These are phyloP conservation scores for Epinotia nisella DNA, from an alignment of 2,888 invertebrate genomes.

Conservation along the genomic window DNA sequence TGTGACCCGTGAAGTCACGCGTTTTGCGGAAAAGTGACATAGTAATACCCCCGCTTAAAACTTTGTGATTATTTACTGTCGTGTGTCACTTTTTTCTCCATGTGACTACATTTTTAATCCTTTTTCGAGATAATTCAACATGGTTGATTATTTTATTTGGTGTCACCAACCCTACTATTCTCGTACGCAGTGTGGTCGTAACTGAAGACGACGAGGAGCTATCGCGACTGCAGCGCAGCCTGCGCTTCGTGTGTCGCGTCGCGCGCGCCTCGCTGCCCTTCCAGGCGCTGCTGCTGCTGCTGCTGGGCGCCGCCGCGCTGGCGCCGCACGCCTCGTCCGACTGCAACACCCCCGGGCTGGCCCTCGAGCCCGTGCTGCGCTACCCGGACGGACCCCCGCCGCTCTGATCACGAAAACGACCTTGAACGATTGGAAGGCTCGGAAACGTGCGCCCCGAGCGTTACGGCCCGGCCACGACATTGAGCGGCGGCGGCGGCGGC, in stretches of 20 bases:
- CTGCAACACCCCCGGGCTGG: slow-evolving; percentile 91
- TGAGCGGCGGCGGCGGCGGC: too few relatives aligned
- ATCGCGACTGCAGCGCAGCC: slow-evolving; percentile 86
- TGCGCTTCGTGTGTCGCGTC: slow-evolving; percentile 94
- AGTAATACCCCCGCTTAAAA: too few relatives aligned
- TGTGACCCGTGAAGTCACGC: too few relatives aligned
- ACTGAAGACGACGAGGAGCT: slow-evolving; percentile 66
- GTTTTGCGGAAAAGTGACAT: too few relatives aligned
- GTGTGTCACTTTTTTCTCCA: too few relatives aligned
- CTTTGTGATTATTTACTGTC: too few relatives aligned
- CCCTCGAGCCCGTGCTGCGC: slow-evolving; percentile 94
- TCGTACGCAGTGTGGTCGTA: slow-evolving; percentile 65
- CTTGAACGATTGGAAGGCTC: slow-evolving; percentile 47
- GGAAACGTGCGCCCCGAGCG: not conserved
- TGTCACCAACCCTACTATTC: too few relatives aligned
- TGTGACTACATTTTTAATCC: too few relatives aligned
- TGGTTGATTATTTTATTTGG: too few relatives aligned
- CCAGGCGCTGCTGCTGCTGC: slow-evolving; percentile 96
- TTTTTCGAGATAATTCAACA: too few relatives aligned
- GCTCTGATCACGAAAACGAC: slow-evolving; percentile 81
- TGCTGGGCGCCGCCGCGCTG: slow-evolving; percentile 96
- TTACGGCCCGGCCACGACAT: too few relatives aligned
- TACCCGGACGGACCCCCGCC: slow-evolving; percentile 98
- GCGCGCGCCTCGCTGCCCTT: slow-evolving; percentile 96
- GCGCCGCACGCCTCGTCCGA: slow-evolving; percentile 94